Base-by-base conservation (phyloP, 2,113 vertebrate species). In the Pao palembangensis region DNA sequence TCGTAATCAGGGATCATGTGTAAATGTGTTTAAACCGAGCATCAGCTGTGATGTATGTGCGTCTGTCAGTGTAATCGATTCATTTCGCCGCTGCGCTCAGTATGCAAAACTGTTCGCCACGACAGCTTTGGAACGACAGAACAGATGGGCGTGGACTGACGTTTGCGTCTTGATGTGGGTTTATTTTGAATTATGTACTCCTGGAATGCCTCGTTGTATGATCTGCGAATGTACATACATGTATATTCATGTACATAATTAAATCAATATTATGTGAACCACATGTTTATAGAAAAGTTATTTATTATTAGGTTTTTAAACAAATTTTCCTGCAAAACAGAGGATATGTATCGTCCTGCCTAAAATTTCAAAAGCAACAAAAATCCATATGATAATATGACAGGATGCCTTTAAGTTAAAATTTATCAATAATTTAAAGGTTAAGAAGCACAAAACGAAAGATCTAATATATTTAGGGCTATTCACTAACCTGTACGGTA, bases 241-340 rank as follows among this genome's bases (percentile, higher is more conserved):
- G 88, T 88, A 90, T 87, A 89, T 85, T 80, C 70, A 67, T 92
- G 90, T 90, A 91, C 69, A 92, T 85, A 91, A 90, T 87, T 87
- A 89, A 90, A 91, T 75, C 19, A 81, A 69, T 67, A 73, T 71
- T 68, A 78, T 77, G 76, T 71, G 58, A 76, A 72, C 54, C 34
- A 56, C 2, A 42, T 17, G 18, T 1, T 18, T 79, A 38, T 38
- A 2, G 2, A 6, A 23, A 28, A 28, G 25, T 28, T 28, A 7
- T 28, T 28, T 10, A 38, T 38, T 38, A 31, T 38, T 38, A 34
- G 3, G 28, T 8, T 38, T 38, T 34, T 8, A 34, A 8, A 34
- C 8, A 3, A 34, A 34, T 34, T 34, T 34, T 6, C 8, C 31
- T 34, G 34, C 8, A 38, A 8, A 38, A 38, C 8, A 38, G 8